Evolutionary conservation across 1,140 invertebrate genomes (phyloP).

Genomic region (Latrodectus geometricus): DNA sequence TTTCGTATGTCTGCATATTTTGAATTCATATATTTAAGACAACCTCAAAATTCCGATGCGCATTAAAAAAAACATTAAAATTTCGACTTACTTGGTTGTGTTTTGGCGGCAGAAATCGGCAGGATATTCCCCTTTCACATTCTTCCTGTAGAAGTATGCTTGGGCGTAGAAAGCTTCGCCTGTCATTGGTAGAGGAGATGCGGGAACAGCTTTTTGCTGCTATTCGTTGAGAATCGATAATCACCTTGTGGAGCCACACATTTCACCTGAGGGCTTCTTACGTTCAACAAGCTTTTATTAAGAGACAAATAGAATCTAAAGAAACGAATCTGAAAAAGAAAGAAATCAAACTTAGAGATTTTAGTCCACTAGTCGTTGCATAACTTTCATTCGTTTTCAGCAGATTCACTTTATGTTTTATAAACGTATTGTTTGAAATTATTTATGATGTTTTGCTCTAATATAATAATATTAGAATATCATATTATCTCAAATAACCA

Average conservation of each 20-base stretch:
- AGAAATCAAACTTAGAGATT: too few species aligned
- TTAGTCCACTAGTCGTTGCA: too few species aligned
- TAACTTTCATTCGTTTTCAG: too few species aligned
- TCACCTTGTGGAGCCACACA: constrained; percentile 48
- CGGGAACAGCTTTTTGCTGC: constrained; percentile 53
- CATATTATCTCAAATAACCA: too few species aligned
- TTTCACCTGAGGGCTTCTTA: constrained; percentile 47
- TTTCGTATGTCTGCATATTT: neutral
- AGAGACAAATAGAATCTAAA: neutral
- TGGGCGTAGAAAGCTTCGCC: constrained; percentile 33
- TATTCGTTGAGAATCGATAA: constrained; percentile 60
- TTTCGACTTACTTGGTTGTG: constrained; percentile 57
- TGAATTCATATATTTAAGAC: constrained; percentile 18
- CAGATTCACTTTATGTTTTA: too few species aligned
- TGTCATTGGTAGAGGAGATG: constrained; percentile 53
- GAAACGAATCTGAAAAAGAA: too few species aligned
- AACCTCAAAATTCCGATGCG: constrained; percentile 28
- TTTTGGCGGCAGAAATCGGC: constrained; percentile 42
- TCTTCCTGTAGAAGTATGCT: constrained; percentile 53
- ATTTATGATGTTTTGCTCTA: too few species aligned
- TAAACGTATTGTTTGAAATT: too few species aligned
- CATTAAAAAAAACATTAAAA: constrained; percentile 58
- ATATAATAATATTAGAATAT: too few species aligned
- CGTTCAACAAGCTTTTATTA: neutral
- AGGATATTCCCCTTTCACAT: constrained; percentile 21